These are phyloP conservation scores for Platichthys stellatus DNA, from an alignment of 2,113 vertebrate species.

Conservation along the genomic window DNA sequence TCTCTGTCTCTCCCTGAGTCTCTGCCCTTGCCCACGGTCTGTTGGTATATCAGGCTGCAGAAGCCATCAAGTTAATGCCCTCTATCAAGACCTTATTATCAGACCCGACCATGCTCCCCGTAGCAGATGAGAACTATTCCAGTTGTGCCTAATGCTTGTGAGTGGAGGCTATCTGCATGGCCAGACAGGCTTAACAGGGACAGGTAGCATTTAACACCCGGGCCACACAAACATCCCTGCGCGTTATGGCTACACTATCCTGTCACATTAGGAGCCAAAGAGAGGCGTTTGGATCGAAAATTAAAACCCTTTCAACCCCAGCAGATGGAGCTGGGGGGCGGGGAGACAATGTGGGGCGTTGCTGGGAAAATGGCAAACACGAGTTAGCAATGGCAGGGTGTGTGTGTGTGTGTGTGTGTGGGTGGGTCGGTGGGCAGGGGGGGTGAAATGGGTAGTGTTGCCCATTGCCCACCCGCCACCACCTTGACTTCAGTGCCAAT, in stretches of 20 bases:
- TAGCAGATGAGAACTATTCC: slow-evolving; percentile 70
- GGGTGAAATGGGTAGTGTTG: neutral
- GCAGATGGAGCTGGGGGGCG: slow-evolving; percentile 51
- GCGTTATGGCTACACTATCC: slow-evolving; percentile 55
- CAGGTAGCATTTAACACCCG: slow-evolving; percentile 76
- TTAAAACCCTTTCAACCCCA: slow-evolving; percentile 65
- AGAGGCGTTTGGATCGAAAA: slow-evolving; percentile 62
- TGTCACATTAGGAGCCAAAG: slow-evolving; percentile 52
- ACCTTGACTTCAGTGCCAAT: slow-evolving; percentile 55
- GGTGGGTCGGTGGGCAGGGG: neutral
- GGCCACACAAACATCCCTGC: slow-evolving; percentile 45
- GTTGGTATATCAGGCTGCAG: slow-evolving; percentile 72
- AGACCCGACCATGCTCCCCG: slow-evolving; percentile 49
- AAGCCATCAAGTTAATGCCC: slow-evolving; percentile 68
- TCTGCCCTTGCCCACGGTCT: slow-evolving; percentile 60
- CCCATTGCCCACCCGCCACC: slow-evolving; percentile 2
- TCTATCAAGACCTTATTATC: slow-evolving; percentile 81
- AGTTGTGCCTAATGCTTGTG: slow-evolving; percentile 62
- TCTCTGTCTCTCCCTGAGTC: slow-evolving; percentile 36
- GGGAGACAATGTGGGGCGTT: neutral
- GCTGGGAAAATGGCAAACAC: slow-evolving; percentile 37
- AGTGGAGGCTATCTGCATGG: slow-evolving; percentile 70
- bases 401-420: slow-evolving; percentile 1
- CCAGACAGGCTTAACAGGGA: slow-evolving; percentile 67
- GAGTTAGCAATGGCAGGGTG: slow-evolving; percentile 1